Evolutionary conservation across 2,797 vertebrate genomes (phyloP).

Genomic region (Acrocephalus scirpaceus): DNA sequence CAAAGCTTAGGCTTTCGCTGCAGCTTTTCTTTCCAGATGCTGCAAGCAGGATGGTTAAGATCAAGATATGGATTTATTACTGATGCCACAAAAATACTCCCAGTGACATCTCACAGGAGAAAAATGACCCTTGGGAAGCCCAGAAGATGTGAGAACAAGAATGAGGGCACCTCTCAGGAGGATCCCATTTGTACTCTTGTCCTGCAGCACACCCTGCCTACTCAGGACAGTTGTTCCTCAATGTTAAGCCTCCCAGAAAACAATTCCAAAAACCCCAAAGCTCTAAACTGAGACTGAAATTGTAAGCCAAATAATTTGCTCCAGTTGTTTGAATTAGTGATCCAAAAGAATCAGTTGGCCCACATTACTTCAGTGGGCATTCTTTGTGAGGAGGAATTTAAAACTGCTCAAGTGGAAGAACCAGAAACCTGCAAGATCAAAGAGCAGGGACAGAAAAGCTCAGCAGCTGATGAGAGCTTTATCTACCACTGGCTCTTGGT

Average conservation of each 20-base stretch:
- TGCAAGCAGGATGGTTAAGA: background rate
- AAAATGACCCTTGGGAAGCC: background rate
- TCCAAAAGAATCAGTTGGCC: background rate
- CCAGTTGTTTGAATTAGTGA: background rate
- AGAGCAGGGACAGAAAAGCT: background rate
- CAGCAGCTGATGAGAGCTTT: background rate
- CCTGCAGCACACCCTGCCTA: background rate
- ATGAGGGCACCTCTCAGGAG: background rate
- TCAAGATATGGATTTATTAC: background rate
- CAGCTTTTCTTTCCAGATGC: slow-evolving; percentile 1
- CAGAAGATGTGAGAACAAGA: background rate
- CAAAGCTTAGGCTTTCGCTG: background rate
- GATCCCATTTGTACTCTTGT: background rate
- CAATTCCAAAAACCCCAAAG: background rate
- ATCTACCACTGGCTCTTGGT: background rate
- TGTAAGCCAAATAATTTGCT: background rate
- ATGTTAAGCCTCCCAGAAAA: background rate
- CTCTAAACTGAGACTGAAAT: background rate
- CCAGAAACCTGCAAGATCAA: slow-evolving; percentile 8
- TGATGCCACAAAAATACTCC: background rate
- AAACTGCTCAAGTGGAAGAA: background rate
- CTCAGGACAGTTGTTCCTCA: background rate
- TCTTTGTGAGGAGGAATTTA: background rate
- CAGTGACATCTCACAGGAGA: background rate
- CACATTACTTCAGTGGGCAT: background rate